phyloP scores from a whole-genome alignment of 2,113 vertebrate species.

The Ptilonorhynchus violaceus region DNA sequence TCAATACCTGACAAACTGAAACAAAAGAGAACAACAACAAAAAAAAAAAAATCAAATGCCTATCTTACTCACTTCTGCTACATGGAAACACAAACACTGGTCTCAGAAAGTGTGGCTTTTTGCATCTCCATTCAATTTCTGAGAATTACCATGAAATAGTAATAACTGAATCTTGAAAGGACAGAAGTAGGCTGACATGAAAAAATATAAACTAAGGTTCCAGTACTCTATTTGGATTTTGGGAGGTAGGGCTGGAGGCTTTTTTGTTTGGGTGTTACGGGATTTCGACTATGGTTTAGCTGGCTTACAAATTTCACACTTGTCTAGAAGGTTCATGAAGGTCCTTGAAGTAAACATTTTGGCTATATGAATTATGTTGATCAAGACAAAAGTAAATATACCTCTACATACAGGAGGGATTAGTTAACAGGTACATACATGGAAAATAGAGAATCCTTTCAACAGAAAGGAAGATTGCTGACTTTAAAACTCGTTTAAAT shows the following conservation, averaged over 20 bases:
- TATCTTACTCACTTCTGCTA: background rate
- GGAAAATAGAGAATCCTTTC: background rate
- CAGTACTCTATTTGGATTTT: background rate
- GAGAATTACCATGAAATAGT: background rate
- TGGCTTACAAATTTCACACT: background rate
- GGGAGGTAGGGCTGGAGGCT: accelerated
- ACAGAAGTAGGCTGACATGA: background rate
- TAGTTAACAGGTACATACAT: background rate
- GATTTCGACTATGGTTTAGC: background rate
- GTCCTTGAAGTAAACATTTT: background rate
- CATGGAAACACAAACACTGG: background rate
- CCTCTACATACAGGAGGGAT: background rate
- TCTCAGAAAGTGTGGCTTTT: background rate
- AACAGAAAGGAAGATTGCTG: background rate
- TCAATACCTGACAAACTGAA: background rate
- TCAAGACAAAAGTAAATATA: background rate
- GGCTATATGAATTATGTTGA: background rate
- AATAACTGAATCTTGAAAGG: background rate
- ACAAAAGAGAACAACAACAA: background rate
- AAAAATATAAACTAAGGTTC: background rate
- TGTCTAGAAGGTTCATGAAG: background rate
- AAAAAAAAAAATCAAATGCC: background rate
- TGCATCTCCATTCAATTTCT: background rate
- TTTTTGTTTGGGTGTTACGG: background rate
- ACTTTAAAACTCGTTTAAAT: background rate